These are phyloP conservation scores for Olivierus martensii DNA, from an alignment of 1,140 invertebrate species.

Conservation along the genomic window DNA sequence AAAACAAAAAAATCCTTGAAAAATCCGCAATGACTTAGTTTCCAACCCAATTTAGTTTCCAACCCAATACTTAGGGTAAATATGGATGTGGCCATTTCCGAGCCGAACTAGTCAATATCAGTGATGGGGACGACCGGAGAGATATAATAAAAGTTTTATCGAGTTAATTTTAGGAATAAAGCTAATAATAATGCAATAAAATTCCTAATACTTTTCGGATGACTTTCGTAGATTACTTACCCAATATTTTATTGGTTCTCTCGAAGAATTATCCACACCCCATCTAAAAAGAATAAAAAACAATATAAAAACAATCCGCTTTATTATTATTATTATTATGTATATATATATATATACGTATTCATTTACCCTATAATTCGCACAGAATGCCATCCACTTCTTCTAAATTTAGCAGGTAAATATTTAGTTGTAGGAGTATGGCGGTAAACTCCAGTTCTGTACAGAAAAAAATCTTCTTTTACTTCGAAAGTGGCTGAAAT, in stretches of 20 bases:
- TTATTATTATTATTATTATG: not conserved
- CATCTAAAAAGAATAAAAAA: conserved; percentile 33
- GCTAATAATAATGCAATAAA: too few relatives aligned
- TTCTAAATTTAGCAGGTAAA: conserved; percentile 26
- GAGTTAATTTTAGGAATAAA: too few relatives aligned
- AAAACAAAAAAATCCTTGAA: too few relatives aligned
- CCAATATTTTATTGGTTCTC: conserved; percentile 65
- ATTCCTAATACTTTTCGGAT: too few relatives aligned
- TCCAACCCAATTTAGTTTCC: too few relatives aligned
- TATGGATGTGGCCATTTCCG: too few relatives aligned
- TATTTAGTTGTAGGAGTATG: conserved; percentile 40
- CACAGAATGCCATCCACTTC: conserved; percentile 71
- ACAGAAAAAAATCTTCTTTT: conserved; percentile 80
- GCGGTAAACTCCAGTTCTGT: conserved; percentile 64
- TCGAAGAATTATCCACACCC: conserved; percentile 73
- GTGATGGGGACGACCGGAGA: too few relatives aligned
- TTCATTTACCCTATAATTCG: conserved; percentile 54
- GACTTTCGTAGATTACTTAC: too few relatives aligned
- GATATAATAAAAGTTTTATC: too few relatives aligned
- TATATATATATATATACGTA: not conserved
- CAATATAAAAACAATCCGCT: not conserved
- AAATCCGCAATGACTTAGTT: too few relatives aligned
- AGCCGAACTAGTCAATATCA: too few relatives aligned
- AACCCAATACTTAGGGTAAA: too few relatives aligned
- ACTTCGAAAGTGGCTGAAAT: conserved; percentile 73